Evolutionary conservation across 2,888 invertebrate species (phyloP).

Genomic region (Leptinotarsa rubiginosa): DNA sequence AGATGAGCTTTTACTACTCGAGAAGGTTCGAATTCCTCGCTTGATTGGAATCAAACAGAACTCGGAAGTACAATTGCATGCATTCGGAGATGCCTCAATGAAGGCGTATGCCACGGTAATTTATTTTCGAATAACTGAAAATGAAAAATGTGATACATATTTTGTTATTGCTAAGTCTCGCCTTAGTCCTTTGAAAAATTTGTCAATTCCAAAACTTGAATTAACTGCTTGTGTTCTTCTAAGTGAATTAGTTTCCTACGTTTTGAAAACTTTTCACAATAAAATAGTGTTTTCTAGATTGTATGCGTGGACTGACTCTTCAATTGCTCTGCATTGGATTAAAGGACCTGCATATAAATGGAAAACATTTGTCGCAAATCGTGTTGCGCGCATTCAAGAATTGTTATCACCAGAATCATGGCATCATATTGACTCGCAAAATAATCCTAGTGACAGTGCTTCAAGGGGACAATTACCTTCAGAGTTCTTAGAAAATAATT

Average conservation of each 20-base stretch:
- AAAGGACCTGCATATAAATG: not conserved
- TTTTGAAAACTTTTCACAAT: not conserved
- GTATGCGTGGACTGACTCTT: not conserved
- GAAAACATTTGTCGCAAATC: not conserved
- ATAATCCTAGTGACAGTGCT: not conserved
- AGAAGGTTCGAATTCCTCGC: not conserved
- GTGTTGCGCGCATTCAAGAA: not conserved
- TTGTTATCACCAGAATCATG: not conserved
- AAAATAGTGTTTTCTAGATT: not conserved
- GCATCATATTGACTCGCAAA: not conserved
- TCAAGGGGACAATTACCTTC: not conserved
- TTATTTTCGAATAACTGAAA: not conserved
- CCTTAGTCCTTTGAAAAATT: constrained; percentile 6
- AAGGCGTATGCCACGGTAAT: constrained; percentile 7
- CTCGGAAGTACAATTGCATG: not conserved
- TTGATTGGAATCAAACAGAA: not conserved
- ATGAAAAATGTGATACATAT: constrained; percentile 1
- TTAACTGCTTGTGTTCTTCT: not conserved
- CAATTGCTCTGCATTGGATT: not conserved
- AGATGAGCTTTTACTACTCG: not conserved
- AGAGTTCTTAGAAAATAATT: not conserved
- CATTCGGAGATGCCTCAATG: not conserved
- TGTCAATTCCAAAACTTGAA: not conserved
- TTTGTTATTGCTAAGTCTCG: not conserved
- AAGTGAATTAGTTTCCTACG: not conserved